Evolutionary conservation across 2,113 vertebrate genomes (phyloP).

Genomic region (Condylura cristata): DNA sequence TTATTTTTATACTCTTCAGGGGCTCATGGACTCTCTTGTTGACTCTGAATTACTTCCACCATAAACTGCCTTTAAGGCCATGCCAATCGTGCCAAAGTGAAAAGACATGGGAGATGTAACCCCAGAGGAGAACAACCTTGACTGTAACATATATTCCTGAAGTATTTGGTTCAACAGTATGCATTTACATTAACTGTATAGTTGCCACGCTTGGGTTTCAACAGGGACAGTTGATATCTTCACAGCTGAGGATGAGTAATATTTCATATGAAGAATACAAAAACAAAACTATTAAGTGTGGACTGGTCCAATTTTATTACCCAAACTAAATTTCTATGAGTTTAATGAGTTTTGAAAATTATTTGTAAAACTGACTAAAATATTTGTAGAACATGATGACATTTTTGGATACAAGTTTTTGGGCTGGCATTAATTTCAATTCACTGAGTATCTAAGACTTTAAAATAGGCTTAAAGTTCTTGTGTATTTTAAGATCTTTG

Average conservation of each 20-base stretch:
- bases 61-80: not conserved
- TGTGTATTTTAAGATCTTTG: slow-evolving; percentile 1
- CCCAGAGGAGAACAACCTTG: not conserved
- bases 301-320: not conserved
- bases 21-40: not conserved
- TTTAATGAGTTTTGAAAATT: slow-evolving; percentile 20
- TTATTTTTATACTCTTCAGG: slow-evolving; percentile 34
- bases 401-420: not conserved
- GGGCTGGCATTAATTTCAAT: not conserved
- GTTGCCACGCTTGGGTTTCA: not conserved
- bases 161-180: not conserved
- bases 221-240: not conserved
- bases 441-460: not conserved
- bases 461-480: slow-evolving; percentile 51
- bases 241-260: not conserved
- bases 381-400: not conserved
- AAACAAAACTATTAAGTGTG: not conserved
- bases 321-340: slow-evolving; percentile 20
- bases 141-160: not conserved
- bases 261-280: not conserved
- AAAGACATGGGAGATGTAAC: slow-evolving; percentile 16
- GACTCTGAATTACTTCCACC: slow-evolving; percentile 30
- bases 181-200: not conserved
- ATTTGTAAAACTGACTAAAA: slow-evolving; percentile 4
- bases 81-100: slow-evolving; percentile 32